These are phyloP conservation scores for Cyprinodon diabolis DNA, from an alignment of 2,797 vertebrate genomes.

Conservation along the genomic window DNA sequence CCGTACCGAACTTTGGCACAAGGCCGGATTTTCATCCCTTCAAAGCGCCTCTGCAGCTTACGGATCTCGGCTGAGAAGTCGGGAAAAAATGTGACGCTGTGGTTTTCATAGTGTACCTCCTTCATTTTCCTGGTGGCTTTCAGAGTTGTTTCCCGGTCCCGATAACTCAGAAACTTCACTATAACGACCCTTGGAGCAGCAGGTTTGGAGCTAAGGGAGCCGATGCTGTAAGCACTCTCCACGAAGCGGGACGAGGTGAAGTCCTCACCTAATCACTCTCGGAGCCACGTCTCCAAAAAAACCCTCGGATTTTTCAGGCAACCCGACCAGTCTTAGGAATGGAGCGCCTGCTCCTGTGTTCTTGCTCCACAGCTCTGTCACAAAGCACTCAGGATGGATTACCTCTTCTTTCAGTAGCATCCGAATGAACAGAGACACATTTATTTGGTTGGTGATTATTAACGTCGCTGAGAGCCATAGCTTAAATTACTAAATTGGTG, in stretches of 20 bases:
- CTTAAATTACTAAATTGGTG: too few relatives aligned
- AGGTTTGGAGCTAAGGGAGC: neutral
- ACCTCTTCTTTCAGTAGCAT: too few relatives aligned
- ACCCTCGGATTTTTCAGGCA: neutral
- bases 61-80: neutral
- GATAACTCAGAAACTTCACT: neutral
- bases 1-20: neutral
- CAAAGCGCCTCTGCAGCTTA: neutral
- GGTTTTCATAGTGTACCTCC: neutral
- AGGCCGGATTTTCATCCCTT: neutral
- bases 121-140: neutral
- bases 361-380: neutral
- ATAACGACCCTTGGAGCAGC: neutral
- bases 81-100: neutral
- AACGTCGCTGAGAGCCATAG: too few relatives aligned
- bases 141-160: neutral
- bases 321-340: neutral
- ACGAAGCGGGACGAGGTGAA: neutral
- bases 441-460: too few relatives aligned
- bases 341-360: neutral
- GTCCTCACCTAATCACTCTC: neutral
- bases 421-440: too few relatives aligned
- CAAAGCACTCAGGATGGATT: neutral
- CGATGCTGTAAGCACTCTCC: neutral
- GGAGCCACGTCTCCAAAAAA: neutral